phyloP scores from a whole-genome alignment of 2,113 vertebrate species.

The Centrocercus urophasianus region DNA sequence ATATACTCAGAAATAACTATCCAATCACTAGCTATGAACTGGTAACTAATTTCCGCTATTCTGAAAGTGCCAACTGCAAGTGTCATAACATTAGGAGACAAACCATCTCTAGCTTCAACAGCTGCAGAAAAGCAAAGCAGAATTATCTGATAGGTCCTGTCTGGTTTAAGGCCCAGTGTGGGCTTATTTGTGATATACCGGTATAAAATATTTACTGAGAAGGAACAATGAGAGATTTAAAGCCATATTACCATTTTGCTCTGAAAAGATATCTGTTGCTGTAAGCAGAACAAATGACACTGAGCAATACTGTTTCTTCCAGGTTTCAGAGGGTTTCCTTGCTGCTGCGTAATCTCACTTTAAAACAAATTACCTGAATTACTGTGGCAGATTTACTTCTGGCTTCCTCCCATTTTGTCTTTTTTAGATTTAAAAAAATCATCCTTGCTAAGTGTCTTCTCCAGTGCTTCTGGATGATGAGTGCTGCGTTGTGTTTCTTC shows the following conservation, averaged over 20 bases:
- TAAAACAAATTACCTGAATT: constrained; percentile 83
- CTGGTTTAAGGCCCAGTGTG: background rate
- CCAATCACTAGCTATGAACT: background rate
- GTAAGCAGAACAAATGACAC: background rate
- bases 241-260: background rate
- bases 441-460: constrained; percentile 75
- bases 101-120: background rate
- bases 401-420: constrained; percentile 65
- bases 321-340: background rate
- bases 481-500: constrained; percentile 73
- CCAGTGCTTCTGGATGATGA: constrained; percentile 86
- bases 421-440: constrained; percentile 70
- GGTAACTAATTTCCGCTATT: background rate
- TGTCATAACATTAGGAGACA: background rate
- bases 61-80: background rate
- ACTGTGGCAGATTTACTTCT: constrained; percentile 77
- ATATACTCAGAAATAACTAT: background rate
- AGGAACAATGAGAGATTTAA: background rate
- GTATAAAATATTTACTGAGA: background rate
- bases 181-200: background rate
- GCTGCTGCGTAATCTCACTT: background rate
- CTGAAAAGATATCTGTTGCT: background rate
- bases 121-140: background rate
- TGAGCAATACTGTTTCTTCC: background rate
- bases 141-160: background rate